Evolutionary conservation across 2,888 invertebrate species (phyloP).

Genomic region (Clepsis dumicolana): DNA sequence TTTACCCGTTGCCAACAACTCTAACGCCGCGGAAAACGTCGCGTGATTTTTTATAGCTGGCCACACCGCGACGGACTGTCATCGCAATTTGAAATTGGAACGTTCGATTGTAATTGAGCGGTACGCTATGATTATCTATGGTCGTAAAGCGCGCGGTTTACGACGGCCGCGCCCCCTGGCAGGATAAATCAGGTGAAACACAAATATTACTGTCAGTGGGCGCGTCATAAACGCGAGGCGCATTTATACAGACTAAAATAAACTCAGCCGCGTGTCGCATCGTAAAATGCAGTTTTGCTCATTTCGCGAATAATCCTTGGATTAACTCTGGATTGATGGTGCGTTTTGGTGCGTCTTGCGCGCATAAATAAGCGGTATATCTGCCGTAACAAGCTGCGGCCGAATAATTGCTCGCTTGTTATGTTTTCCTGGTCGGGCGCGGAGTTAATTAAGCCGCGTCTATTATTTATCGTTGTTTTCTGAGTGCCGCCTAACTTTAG

Average conservation of each 20-base stretch:
- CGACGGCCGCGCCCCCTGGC: slow-evolving; percentile 56
- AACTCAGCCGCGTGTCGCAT: slow-evolving; percentile 58
- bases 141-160: slow-evolving; percentile 70
- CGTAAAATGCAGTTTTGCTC: slow-evolving; percentile 75
- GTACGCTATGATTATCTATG: slow-evolving; percentile 53
- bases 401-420: slow-evolving; percentile 62
- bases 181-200: slow-evolving; percentile 74
- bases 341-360: slow-evolving; percentile 65
- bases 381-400: slow-evolving; percentile 57
- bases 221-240: slow-evolving; percentile 71
- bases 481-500: slow-evolving; percentile 29
- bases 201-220: slow-evolving; percentile 74
- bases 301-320: slow-evolving; percentile 71
- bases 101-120: slow-evolving; percentile 62
- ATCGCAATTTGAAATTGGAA: slow-evolving; percentile 52
- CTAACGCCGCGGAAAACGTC: slow-evolving; percentile 46
- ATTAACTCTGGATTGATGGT: slow-evolving; percentile 76
- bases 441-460: slow-evolving; percentile 59
- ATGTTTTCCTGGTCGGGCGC: slow-evolving; percentile 62
- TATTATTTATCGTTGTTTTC: slow-evolving; percentile 53
- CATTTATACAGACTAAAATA: slow-evolving; percentile 70
- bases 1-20: slow-evolving; percentile 55
- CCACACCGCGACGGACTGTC: slow-evolving; percentile 41
- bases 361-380: slow-evolving; percentile 71
- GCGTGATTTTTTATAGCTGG: slow-evolving; percentile 43